Base-by-base conservation (phyloP, 2,113 vertebrate genomes). In the Oreotrochilus melanogaster region DNA sequence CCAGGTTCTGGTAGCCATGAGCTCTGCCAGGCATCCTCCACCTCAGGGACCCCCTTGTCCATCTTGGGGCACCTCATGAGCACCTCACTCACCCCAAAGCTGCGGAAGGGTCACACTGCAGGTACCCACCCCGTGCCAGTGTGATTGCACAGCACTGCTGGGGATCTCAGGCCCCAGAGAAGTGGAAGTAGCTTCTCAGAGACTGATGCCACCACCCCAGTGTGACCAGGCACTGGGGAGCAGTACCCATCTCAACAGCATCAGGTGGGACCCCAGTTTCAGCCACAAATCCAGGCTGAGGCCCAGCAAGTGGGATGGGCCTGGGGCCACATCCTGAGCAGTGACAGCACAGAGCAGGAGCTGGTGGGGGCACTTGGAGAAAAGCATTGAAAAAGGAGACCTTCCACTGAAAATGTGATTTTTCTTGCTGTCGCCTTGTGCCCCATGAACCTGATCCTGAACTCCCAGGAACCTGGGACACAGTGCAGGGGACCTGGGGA, bases 291-390 rank as follows among this genome's bases (percentile, higher is more conserved):
- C 64, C 85, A 53, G 53, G 25, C 21, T 84, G 60, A 54, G 19
- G 28, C 28, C 53, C 25, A 22, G 43, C 0, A 0, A 53, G 17
- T 0, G 0, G 6, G 22, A 18, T 54, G 51, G 37, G 16, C 30
- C 24, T 2, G 8, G 43, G 53, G n/a, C 25, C 18, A 8, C 57
- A 42, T 69, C n/a, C 64, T 58, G 31, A 76, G 35, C 1, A 0
- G 22, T 37, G 17, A 61, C 35, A 86, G 33, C n/a, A 19, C 24
- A 50, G 76, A 50, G 66, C n/a, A 53, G 69, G 19, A 88, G 33
- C 50, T 50, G 19, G 12, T 28, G 35, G 16, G 13, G 35, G 22
- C 14, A 7, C 42, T 56, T 57, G 47, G 37, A 83, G 15, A 9
- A 86, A 80, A 35, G 7, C 3, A 56, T n/a, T 72, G 39, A 31